These are phyloP conservation scores for Shargacucullia verbasci DNA, from an alignment of 2,888 invertebrate species.

Conservation along the genomic window DNA sequence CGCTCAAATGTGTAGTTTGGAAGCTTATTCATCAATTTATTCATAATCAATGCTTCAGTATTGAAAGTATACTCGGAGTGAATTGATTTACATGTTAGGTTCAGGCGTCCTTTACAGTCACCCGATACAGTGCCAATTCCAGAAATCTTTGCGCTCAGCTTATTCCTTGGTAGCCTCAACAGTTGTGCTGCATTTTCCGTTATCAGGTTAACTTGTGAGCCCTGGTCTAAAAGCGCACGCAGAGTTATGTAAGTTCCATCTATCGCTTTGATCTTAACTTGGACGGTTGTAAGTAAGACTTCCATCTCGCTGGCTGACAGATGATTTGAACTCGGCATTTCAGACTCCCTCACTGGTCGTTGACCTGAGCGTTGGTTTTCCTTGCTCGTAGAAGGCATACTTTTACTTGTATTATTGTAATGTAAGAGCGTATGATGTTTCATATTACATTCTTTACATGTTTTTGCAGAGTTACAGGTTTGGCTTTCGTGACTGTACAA, in stretches of 20 bases:
- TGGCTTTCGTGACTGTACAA: conserved; percentile 2
- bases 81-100: conserved; percentile 11
- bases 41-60: conserved; percentile 11
- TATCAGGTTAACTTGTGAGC: conserved; percentile 13
- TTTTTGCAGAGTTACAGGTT: conserved; percentile 3
- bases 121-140: conserved; percentile 5
- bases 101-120: not conserved
- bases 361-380: too few relatives aligned
- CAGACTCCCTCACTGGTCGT: too few relatives aligned
- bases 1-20: conserved; percentile 2
- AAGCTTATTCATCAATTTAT: conserved; percentile 10
- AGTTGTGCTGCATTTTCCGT: conserved; percentile 16
- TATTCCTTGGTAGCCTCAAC: conserved; percentile 4
- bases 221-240: conserved; percentile 13
- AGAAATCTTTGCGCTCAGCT: not conserved
- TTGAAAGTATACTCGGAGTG: conserved; percentile 16
- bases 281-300: conserved; percentile 9
- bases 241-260: conserved; percentile 9
- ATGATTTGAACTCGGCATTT: too few relatives aligned
- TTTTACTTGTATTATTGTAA: not conserved
- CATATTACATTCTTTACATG: too few relatives aligned
- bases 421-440: conserved; percentile 26
- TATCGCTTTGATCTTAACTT: conserved; percentile 1
- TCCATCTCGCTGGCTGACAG: not conserved
- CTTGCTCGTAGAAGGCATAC: too few relatives aligned